A percentile compares a stretch with the other conserved stretches of the same genome.
phyloP scores from a whole-genome alignment of 2,797 vertebrate genomes.

The Chloroceryle inda region DNA sequence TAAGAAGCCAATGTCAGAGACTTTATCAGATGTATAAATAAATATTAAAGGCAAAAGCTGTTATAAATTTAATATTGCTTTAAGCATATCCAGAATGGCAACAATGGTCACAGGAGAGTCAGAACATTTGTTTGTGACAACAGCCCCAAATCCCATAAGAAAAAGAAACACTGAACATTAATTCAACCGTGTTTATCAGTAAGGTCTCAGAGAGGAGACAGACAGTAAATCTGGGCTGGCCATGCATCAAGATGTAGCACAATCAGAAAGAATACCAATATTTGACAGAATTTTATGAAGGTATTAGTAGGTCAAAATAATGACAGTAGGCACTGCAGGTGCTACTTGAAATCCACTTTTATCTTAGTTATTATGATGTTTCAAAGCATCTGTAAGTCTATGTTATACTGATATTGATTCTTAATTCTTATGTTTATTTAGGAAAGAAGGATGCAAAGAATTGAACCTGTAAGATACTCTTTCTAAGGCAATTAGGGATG shows the following conservation, averaged over 20 bases:
- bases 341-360: not conserved
- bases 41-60: not conserved
- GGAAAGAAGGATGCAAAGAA: not conserved
- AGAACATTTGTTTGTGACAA: not conserved
- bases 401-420: not conserved
- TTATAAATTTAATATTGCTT: not conserved
- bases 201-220: not conserved
- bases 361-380: not conserved
- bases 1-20: not conserved
- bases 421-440: constrained; percentile 4
- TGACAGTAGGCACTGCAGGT: not conserved
- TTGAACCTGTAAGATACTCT: not conserved
- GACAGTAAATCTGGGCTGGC: not conserved
- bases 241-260: not conserved
- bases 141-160: not conserved
- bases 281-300: not conserved
- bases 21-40: not conserved
- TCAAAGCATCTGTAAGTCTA: not conserved
- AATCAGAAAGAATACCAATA: not conserved
- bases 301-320: not conserved
- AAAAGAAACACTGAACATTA: not conserved
- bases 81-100: not conserved
- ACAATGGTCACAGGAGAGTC: not conserved
- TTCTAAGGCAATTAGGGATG: not conserved
- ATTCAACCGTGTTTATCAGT: not conserved